These are phyloP conservation scores for Contarinia nasturtii DNA, from an alignment of 1,140 invertebrate species.

Conservation along the genomic window DNA sequence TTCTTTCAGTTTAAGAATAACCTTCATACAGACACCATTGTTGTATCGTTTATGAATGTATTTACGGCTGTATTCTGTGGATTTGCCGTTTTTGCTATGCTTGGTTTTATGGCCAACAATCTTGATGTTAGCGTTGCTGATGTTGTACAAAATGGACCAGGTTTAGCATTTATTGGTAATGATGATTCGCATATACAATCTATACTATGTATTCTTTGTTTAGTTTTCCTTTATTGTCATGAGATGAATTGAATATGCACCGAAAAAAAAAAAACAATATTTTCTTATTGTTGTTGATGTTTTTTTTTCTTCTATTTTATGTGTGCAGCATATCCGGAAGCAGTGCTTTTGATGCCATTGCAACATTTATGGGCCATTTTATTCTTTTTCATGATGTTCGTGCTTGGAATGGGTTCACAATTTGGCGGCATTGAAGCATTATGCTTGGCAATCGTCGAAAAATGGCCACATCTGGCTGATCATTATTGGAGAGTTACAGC, in stretches of 20 bases:
- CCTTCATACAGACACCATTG: slow-evolving; percentile 38
- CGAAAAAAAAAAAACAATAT: too few species aligned
- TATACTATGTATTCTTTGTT: too few species aligned
- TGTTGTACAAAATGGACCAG: slow-evolving; percentile 22
- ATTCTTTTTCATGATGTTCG: slow-evolving; percentile 72
- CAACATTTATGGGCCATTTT: slow-evolving; percentile 59
- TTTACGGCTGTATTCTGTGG: slow-evolving; percentile 53
- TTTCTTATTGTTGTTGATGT: too few species aligned
- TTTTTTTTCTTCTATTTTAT: too few species aligned
- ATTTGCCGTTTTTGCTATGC: slow-evolving; percentile 59
- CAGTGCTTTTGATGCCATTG: slow-evolving; percentile 53
- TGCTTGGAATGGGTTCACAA: slow-evolving; percentile 60
- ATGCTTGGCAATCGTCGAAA: slow-evolving; percentile 51
- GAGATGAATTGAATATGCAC: too few species aligned
- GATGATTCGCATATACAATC: background rate
- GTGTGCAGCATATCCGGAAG: slow-evolving; percentile 24
- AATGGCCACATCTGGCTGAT: slow-evolving; percentile 40
- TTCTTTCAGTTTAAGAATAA: slow-evolving; percentile 32
- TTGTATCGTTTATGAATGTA: slow-evolving; percentile 50
- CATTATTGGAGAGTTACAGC: slow-evolving; percentile 36
- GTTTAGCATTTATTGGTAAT: background rate
- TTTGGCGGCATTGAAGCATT: slow-evolving; percentile 68
- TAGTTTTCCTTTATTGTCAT: too few species aligned
- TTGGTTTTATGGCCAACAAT: slow-evolving; percentile 51
- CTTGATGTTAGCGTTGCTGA: slow-evolving; percentile 41